These are phyloP conservation scores for Esox lucius DNA, from an alignment of 2,797 vertebrate species.

Conservation along the genomic window DNA sequence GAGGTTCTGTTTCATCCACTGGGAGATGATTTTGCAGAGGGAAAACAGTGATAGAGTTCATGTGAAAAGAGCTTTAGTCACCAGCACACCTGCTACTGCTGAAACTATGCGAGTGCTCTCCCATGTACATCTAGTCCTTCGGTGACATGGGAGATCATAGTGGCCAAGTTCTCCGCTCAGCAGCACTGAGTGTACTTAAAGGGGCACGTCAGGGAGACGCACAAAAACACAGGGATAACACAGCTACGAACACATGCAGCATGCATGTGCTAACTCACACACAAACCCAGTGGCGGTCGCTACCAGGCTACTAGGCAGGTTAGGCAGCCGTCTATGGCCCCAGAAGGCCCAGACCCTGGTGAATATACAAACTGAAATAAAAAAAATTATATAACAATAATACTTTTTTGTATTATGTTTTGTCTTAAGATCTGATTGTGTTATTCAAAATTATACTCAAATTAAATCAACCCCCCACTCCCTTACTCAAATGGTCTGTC, in stretches of 20 bases:
- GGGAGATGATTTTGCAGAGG: neutral
- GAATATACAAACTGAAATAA: no score
- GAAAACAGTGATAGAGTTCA: neutral
- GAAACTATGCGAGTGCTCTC: neutral
- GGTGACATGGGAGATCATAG: constrained; percentile 41
- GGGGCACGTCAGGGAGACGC: constrained; percentile 52
- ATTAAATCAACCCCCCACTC: no score
- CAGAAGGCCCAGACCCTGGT: no score
- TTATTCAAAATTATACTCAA: no score
- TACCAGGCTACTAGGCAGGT: no score
- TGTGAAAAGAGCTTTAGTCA: neutral
- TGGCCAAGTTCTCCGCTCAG: constrained; percentile 28
- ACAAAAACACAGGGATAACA: constrained; percentile 51
- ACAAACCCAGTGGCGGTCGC: constrained; percentile 18
- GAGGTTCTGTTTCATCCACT: neutral
- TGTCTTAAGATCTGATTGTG: no score
- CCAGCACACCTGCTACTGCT: neutral
- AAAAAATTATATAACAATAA: no score
- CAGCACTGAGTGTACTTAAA: constrained; percentile 45
- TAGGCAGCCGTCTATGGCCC: no score
- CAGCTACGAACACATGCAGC: constrained; percentile 10
- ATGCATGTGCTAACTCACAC: constrained; percentile 29
- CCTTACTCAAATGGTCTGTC: no score
- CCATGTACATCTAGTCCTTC: constrained; percentile 3
- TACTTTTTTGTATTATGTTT: no score